Evolutionary conservation across 2,113 vertebrate genomes (phyloP), one percentile per base, ranked within the genome.

Genomic region (Cepphus grylle): DNA sequence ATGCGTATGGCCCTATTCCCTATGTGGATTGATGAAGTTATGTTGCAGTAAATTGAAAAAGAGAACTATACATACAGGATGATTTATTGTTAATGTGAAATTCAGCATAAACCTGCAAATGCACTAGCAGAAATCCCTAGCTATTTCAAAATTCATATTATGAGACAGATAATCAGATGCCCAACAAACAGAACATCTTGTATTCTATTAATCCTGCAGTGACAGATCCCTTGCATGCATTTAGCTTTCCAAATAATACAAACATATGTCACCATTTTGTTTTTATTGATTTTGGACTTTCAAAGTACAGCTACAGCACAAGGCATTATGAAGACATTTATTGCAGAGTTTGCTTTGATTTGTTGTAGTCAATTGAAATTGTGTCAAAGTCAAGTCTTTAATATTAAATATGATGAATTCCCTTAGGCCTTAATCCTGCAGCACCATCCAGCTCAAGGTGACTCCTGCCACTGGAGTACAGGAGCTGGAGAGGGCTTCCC

Each of bases 281-380:
- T 98, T 98, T 98, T 97, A 98, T 98, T 97, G 97, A 96, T 97
- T 97, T 97, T 97, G 93, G 95, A 96, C 97, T 98, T 98, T 96
- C 70, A 92, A 94, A 95, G 94, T 91, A 97, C 96, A 98, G 98
- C 98, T 97, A 96, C 93, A 81, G 38, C 92, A 96, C 93, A 93
- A 97, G 94, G 95, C 86, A 96, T 98, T 98, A 98, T 96, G 97
- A 96, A 97, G 96, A 96, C 97, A 96, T 98, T 98, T 98, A 96
- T 96, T 97, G 97, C 96, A 95, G 97, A 96, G 94, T 95, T 97
- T 97, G 91, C 91, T 97, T 98, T 98, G 98, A 98, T 98, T 98
- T 98, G 98, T 98, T 97, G 96, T 71, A 86, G n/a, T 97, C 97
- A 96, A 97, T 96, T 97, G 96, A 97, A 98, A 97, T 98, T 95